phyloP scores from a whole-genome alignment of 2,113 vertebrate genomes.

The Mandrillus leucophaeus region DNA sequence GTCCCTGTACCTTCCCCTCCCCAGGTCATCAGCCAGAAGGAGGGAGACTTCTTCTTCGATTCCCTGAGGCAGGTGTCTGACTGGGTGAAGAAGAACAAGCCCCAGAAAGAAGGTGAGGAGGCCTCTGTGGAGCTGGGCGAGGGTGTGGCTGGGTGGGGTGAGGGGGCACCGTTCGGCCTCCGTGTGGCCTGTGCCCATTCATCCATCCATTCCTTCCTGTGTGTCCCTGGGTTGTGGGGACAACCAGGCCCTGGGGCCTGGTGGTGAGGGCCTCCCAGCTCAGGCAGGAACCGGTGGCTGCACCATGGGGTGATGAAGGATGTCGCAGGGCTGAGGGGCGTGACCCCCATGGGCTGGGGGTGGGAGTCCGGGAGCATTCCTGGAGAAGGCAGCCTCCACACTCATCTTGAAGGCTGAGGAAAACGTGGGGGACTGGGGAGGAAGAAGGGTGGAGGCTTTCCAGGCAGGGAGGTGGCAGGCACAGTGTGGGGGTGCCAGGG shows the following conservation, averaged over 20 bases:
- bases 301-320: not conserved
- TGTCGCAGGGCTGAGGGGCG: fast-evolving
- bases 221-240: too few species aligned
- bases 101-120: conserved; percentile 90
- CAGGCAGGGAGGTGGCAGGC: not conserved
- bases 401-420: not conserved
- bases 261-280: not conserved
- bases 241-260: not conserved
- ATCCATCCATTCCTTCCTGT: not conserved
- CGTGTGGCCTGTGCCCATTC: not conserved
- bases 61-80: conserved; percentile 93
- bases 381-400: not conserved
- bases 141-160: fast-evolving
- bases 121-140: not conserved
- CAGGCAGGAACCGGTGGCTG: too few species aligned
- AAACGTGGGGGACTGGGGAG: not conserved
- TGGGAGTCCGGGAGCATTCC: not conserved
- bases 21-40: conserved; percentile 95
- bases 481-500: not conserved
- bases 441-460: not conserved
- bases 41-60: conserved; percentile 97
- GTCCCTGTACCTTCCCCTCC: not conserved
- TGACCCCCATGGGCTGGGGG: too few species aligned
- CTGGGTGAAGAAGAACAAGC: conserved; percentile 91
- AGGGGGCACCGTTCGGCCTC: not conserved